These are phyloP conservation scores for Brachypalpus laphriformis DNA, from an alignment of 2,888 invertebrate species.

Conservation along the genomic window DNA sequence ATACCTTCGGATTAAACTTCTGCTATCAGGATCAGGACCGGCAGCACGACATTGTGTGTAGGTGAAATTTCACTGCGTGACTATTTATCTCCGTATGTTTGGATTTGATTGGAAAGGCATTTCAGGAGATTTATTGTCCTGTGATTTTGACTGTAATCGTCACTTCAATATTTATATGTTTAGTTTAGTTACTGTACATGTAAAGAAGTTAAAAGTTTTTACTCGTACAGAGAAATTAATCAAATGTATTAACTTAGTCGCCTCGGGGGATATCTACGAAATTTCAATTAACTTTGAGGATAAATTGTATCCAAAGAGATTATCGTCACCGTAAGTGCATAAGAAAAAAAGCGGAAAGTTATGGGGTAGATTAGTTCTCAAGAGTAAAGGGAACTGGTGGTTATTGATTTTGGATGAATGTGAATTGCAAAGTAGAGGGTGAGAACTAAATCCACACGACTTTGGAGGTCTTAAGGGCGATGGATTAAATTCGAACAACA, in stretches of 20 bases:
- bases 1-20: conserved; percentile 62
- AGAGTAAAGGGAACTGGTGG: neutral
- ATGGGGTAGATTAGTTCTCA: neutral
- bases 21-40: conserved; percentile 50
- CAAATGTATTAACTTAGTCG: neutral
- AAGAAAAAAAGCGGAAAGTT: neutral
- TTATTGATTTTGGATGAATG: neutral
- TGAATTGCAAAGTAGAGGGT: neutral
- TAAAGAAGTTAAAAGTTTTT: neutral
- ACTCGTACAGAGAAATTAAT: neutral
- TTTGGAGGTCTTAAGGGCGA: neutral
- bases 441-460: neutral
- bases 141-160: conserved; percentile 18
- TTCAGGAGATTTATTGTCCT: conserved; percentile 33
- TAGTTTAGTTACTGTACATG: neutral
- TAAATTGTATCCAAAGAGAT: neutral
- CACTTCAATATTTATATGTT: neutral
- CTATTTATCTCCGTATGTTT: conserved; percentile 56
- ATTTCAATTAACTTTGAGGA: neutral
- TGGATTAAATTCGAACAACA: neutral
- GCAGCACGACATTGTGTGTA: conserved; percentile 48
- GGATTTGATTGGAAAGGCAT: conserved; percentile 47
- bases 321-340: neutral
- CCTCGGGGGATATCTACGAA: neutral
- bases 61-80: conserved; percentile 40